These are phyloP conservation scores for Danio jaintianensis DNA, from an alignment of 2,797 vertebrate genomes.

Conservation along the genomic window DNA sequence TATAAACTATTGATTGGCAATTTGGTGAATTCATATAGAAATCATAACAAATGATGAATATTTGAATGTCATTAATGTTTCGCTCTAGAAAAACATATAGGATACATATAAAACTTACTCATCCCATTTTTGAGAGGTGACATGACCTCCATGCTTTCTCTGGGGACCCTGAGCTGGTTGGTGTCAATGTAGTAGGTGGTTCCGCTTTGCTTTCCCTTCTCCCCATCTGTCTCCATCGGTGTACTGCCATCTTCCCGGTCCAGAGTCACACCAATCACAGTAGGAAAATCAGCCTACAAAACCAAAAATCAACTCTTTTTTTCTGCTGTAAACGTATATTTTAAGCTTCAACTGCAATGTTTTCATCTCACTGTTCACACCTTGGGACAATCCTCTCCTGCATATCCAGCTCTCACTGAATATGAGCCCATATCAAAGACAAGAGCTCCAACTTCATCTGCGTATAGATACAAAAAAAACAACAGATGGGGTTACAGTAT, in stretches of 20 bases:
- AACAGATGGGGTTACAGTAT: constrained; percentile 37
- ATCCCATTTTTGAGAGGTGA: constrained; percentile 98
- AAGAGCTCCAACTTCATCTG: constrained; percentile 98
- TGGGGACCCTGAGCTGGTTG: constrained; percentile 93
- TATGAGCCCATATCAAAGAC: constrained; percentile 99
- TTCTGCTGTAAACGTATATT: constrained; percentile 55
- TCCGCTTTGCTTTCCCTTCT: constrained; percentile 92
- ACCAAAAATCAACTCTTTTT: constrained; percentile 46
- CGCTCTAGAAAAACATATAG: too few relatives aligned
- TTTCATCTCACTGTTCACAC: constrained; percentile 69
- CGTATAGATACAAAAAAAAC: constrained; percentile 46
- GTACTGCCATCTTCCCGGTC: constrained; percentile 96
- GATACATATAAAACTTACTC: constrained; percentile 79
- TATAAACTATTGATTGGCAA: too few relatives aligned
- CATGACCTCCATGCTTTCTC: constrained; percentile 97
- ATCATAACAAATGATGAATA: too few relatives aligned
- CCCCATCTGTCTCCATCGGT: constrained; percentile 95
- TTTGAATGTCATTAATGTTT: neutral
- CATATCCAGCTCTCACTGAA: constrained; percentile 96
- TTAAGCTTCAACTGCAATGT: neutral
- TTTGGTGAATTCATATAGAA: too few relatives aligned
- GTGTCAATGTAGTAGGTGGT: constrained; percentile 97
- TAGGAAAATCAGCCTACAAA: constrained; percentile 96
- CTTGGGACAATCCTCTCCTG: constrained; percentile 98
- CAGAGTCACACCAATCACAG: constrained; percentile 92